Conservation (phyloP, 92 coral and sea anemone species). For the Zoanthus sociatus region DNA sequence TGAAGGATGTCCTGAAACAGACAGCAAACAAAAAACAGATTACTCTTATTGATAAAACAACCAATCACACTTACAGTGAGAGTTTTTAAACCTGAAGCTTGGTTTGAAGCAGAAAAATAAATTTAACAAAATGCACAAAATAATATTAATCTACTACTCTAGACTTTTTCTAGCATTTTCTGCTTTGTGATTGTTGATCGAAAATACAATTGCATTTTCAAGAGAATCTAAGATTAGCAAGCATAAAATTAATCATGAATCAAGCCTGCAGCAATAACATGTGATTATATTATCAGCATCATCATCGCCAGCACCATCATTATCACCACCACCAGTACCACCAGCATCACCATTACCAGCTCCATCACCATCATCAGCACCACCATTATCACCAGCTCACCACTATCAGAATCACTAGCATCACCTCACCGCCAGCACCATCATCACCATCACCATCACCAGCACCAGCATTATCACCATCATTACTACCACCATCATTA, state of each 20-base stretch:
- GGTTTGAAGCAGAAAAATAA: too few species aligned
- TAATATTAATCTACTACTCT: too few species aligned
- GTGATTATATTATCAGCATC: neutral
- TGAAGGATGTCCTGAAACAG: slow-evolving; percentile 10
- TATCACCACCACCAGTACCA: neutral
- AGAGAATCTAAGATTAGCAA: neutral
- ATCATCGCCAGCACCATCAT: neutral
- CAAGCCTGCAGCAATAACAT: neutral
- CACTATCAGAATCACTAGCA: neutral
- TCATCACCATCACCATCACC: neutral
- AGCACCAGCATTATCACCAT: neutral
- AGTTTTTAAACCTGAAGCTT: too few species aligned
- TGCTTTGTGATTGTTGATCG: too few species aligned
- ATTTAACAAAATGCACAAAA: too few species aligned
- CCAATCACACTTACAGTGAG: neutral
- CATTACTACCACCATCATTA: neutral
- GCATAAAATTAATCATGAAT: neutral
- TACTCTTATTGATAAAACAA: neutral
- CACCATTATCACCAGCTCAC: neutral
- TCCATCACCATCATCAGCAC: neutral
- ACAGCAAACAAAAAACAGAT: neutral
- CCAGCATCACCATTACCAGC: neutral
- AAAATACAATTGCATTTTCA: too few species aligned
- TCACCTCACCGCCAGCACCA: neutral
- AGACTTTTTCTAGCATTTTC: too few species aligned